Percentiles rank a stretch among this genome's conserved stretches.
phyloP scores from a whole-genome alignment of 2,113 vertebrate genomes.

The Machaerirhynchus nigripectus region DNA sequence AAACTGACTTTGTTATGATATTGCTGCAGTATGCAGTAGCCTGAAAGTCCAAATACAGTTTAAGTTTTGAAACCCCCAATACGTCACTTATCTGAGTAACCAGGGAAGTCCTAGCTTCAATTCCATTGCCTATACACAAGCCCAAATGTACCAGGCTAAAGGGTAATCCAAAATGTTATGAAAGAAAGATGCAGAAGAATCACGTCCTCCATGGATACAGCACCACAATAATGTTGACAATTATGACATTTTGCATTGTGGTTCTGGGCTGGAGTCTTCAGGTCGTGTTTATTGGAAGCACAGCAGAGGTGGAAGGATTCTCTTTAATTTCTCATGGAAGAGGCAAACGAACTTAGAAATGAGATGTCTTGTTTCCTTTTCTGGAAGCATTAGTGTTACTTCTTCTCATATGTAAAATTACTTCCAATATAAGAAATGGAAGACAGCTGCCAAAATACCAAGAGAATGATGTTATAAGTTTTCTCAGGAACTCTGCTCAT shows the following conservation, averaged over 20 bases:
- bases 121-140: not conserved
- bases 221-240: not conserved
- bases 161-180: not conserved
- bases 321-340: not conserved
- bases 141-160: not conserved
- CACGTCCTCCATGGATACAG: fast-evolving
- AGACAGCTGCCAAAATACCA: not conserved
- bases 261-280: not conserved
- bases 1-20: not conserved
- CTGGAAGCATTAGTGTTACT: not conserved
- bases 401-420: not conserved
- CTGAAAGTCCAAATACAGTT: not conserved
- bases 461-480: not conserved
- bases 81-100: not conserved
- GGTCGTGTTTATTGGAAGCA: not conserved
- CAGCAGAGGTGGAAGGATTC: not conserved
- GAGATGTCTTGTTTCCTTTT: not conserved
- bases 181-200: not conserved
- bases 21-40: not conserved
- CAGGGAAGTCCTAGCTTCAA: not conserved
- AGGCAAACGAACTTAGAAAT: not conserved
- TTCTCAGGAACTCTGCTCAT: not conserved
- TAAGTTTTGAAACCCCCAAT: not conserved
- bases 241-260: not conserved
- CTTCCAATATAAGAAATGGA: not conserved